These are phyloP conservation scores for Caenorhabditis zanzibari DNA, from an alignment of 2,888 invertebrate species.

Conservation along the genomic window DNA sequence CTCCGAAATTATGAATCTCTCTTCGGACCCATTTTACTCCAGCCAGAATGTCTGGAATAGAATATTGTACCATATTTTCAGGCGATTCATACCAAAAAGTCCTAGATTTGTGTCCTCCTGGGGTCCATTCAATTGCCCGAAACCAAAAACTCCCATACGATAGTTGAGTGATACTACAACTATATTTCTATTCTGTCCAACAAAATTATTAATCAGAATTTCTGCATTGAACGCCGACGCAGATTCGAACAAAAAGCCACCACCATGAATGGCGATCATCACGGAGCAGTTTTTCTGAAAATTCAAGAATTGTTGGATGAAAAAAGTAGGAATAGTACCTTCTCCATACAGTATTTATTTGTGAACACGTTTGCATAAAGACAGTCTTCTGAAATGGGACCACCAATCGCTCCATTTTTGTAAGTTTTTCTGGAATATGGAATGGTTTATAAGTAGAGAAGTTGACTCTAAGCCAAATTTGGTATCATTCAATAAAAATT, in stretches of 20 bases:
- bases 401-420: conserved; percentile 41
- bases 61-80: neutral
- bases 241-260: conserved; percentile 49
- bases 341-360: conserved; percentile 54
- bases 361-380: conserved; percentile 68
- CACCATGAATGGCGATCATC: conserved; percentile 66
- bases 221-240: conserved; percentile 57
- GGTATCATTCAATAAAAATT: no score
- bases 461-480: neutral
- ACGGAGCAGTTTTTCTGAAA: conserved; percentile 68
- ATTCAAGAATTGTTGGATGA: neutral
- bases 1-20: conserved; percentile 65
- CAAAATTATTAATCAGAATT: conserved; percentile 69
- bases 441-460: neutral
- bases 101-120: conserved; percentile 46
- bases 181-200: conserved; percentile 64
- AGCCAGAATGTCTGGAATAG: conserved; percentile 30
- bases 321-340: neutral
- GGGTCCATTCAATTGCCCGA: conserved; percentile 53
- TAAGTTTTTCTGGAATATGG: conserved; percentile 46
- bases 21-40: conserved; percentile 52
- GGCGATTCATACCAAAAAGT: conserved; percentile 53
- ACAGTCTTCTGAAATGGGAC: conserved; percentile 68
- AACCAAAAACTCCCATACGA: conserved; percentile 64
- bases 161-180: conserved; percentile 63